Evolutionary conservation across 2,113 vertebrate genomes (phyloP), one percentile per base, ranked within the genome.

Genomic region (Sigmodon hispidus): DNA sequence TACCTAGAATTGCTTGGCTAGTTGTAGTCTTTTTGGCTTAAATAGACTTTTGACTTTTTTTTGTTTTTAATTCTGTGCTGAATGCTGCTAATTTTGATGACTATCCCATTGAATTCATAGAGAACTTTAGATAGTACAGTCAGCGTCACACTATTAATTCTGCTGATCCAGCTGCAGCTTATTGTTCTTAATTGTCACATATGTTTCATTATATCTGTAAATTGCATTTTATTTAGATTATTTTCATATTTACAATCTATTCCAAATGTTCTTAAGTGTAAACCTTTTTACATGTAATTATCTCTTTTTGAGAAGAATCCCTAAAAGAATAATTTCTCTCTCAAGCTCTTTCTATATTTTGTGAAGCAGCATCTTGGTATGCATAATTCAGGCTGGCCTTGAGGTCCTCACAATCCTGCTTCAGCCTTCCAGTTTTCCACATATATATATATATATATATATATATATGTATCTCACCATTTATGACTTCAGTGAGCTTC

Each of bases 221-320:
- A 63, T 67, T 75, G 76, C 80, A 83, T 79, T 83, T 69, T 87
- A 80, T 80, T 88, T 73, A 29, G 17, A 70, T 48, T 84, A 52
- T 69, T 70, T 93, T 96, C 11, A 65, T 63, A 63, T 92, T 80
- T 76, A 89, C 24, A 93, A 87, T n/a, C 12, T 67, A 36, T 69
- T 84, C 59, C 61, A 65, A 91, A 59, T 29, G 79, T 52, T 79
- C 34, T 55, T 91, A 67, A 67, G 13, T 55, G 45, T 26, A 13
- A 15, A 67, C 48, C 19, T 77, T 88, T 90, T 9, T 88, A 61
- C 34, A 73, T 63, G 36, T n/a, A 80, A 65, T 8, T 67, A 89
- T 91, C 13, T 84, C 40, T 90, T 87, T 65, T 36, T 45, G 40
- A 63, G 59, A 59, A 65, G 6, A 26, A 90, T 57, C 87, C n/a